Percentiles rank a stretch among this genome's conserved stretches.
Conservation (phyloP, 2,113 vertebrate genomes). For the Boulengeromyrus knoepffleri region DNA sequence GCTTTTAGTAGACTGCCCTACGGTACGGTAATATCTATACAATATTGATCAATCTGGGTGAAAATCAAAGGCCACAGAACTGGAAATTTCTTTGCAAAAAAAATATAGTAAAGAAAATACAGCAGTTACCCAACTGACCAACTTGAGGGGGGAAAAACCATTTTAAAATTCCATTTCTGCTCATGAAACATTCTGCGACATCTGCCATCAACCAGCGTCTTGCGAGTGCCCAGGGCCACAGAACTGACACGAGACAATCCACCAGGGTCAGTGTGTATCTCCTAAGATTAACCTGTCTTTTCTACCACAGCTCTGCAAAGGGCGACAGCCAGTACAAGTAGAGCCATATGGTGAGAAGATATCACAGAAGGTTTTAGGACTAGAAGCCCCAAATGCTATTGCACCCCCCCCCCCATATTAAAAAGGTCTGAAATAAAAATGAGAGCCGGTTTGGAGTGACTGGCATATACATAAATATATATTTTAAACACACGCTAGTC, state of each 20-base stretch:
- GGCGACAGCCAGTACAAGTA: background rate
- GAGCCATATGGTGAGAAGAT: background rate
- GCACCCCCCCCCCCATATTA: background rate
- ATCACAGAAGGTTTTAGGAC: background rate
- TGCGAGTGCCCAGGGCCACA: background rate
- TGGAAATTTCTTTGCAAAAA: background rate
- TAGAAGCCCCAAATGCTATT: background rate
- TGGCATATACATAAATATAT: background rate
- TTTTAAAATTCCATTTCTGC: background rate
- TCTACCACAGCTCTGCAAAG: background rate
- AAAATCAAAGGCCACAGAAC: conserved; percentile 10
- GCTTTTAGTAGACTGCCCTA: conserved; percentile 2
- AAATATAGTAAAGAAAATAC: background rate
- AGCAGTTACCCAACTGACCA: background rate
- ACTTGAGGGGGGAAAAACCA: background rate
- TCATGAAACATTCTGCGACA: background rate
- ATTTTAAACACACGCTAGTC: background rate
- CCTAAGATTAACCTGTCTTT: background rate
- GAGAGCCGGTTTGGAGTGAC: background rate
- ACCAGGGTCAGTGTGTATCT: background rate
- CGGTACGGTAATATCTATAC: background rate
- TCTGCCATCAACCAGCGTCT: background rate
- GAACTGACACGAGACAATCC: background rate
- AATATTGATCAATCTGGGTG: background rate
- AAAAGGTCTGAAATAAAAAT: background rate